Evolutionary conservation across 2,113 vertebrate species (phyloP).

Genomic region (Tauraco erythrolophus): DNA sequence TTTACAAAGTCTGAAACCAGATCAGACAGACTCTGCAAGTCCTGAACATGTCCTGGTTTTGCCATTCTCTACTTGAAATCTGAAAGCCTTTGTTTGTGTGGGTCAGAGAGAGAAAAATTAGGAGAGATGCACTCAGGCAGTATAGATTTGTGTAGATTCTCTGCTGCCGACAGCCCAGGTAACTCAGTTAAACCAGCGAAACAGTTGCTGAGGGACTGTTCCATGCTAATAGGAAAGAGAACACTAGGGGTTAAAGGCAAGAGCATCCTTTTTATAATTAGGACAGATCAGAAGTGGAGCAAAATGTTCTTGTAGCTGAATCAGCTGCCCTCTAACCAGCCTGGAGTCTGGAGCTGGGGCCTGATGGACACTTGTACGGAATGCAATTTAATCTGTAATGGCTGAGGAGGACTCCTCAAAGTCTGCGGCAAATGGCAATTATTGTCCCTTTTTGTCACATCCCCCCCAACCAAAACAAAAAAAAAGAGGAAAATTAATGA

Average conservation of each 20-base stretch:
- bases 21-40: neutral
- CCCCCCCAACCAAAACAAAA: constrained; percentile 44
- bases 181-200: neutral
- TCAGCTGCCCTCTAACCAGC: constrained; percentile 67
- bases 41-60: neutral
- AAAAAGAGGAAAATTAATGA: constrained; percentile 56
- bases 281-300: constrained; percentile 45
- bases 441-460: constrained; percentile 68
- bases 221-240: neutral
- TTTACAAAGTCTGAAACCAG: neutral
- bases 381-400: constrained; percentile 69
- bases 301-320: constrained; percentile 62
- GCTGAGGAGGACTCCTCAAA: constrained; percentile 62
- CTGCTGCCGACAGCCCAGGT: constrained; percentile 21
- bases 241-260: constrained; percentile 53
- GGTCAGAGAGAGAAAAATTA: neutral
- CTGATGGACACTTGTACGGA: constrained; percentile 62
- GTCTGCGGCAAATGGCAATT: constrained; percentile 72
- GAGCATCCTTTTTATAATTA: constrained; percentile 60
- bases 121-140: neutral
- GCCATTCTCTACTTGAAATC: neutral
- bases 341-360: constrained; percentile 55
- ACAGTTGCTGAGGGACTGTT: neutral
- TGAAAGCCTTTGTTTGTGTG: neutral
- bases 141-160: neutral